These are phyloP conservation scores for Ascidia mentula DNA, from an alignment of 23 tunicate genomes.

Conservation along the genomic window DNA sequence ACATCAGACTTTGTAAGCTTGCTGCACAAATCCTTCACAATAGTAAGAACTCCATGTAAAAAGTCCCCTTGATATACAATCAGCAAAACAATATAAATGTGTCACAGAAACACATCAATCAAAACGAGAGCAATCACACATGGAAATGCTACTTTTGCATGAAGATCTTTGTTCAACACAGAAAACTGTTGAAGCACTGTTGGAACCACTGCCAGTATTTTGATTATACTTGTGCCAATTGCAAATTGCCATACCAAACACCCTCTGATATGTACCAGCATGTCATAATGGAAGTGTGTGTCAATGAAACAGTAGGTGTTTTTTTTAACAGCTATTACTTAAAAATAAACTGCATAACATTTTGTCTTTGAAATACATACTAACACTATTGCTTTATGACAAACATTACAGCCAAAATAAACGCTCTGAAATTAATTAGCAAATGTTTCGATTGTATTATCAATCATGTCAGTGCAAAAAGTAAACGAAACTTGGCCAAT, in stretches of 20 bases:
- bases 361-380: no score
- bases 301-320: conserved; percentile 1
- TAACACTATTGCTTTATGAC: no score
- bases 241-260: neutral
- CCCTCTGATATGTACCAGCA: conserved; percentile 5
- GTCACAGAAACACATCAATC: no score
- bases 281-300: neutral
- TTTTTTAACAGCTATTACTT: no score
- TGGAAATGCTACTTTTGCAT: conserved; percentile 15
- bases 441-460: no score
- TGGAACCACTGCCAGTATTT: conserved; percentile 18
- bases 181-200: neutral
- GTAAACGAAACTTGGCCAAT: no score
- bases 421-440: no score
- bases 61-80: neutral
- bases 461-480: no score
- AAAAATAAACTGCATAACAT: no score
- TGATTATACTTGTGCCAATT: neutral
- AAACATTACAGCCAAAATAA: no score
- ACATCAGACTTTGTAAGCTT: neutral
- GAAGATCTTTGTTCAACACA: neutral
- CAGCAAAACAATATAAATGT: neutral
- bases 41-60: neutral
- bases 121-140: no score
- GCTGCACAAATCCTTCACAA: neutral